phyloP scores from a whole-genome alignment of 2,888 invertebrate species.

The Patella pellucida region DNA sequence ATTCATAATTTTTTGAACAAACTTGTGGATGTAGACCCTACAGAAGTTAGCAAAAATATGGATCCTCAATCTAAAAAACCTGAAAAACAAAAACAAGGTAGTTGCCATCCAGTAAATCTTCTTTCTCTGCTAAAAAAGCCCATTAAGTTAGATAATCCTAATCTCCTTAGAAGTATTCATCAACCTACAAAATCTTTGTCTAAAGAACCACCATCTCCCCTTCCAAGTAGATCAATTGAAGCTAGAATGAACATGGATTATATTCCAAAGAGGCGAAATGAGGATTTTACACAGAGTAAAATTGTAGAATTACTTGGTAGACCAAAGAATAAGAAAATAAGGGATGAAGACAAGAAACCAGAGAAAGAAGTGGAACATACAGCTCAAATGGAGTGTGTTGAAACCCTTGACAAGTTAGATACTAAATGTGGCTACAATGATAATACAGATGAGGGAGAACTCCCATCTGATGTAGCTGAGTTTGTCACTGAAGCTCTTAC shows the following conservation, averaged over 20 bases:
- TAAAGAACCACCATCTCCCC: not conserved
- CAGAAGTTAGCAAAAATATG: not conserved
- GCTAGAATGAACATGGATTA: not conserved
- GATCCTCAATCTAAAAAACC: conserved; percentile 4
- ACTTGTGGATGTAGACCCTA: conserved; percentile 18
- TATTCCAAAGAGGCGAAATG: not conserved
- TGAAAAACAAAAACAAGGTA: not conserved
- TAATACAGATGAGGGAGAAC: conserved; percentile 31
- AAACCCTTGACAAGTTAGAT: not conserved
- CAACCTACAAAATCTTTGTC: too few relatives aligned
- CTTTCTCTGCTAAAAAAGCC: conserved; percentile 27
- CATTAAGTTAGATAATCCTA: conserved; percentile 15
- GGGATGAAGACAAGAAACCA: too few relatives aligned
- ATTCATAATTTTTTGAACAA: conserved; percentile 44
- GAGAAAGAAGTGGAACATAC: not conserved
- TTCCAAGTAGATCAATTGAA: not conserved
- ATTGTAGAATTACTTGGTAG: not conserved
- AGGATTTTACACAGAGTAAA: conserved; percentile 4
- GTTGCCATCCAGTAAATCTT: conserved; percentile 24
- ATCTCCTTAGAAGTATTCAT: too few relatives aligned
- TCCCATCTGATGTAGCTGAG: conserved; percentile 60
- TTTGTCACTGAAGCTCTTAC: conserved; percentile 50
- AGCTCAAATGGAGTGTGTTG: not conserved
- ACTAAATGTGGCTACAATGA: not conserved
- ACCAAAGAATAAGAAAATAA: not conserved